Base-by-base conservation (phyloP, 2,888 invertebrate species). In the Siphlonurus alternatus region DNA sequence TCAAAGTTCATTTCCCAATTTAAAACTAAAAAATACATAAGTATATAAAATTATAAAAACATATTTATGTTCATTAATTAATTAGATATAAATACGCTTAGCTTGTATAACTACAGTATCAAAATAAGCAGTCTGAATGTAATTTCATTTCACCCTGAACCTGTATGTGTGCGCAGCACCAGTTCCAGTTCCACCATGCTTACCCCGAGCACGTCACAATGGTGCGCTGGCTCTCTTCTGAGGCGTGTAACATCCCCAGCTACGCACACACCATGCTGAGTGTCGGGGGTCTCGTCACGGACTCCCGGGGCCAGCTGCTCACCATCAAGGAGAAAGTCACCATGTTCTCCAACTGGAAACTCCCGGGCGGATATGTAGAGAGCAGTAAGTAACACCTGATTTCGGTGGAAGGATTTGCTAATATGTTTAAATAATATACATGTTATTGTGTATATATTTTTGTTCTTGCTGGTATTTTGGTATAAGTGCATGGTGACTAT, bases 311-410 rank as follows among this genome's bases (percentile, higher is more conserved):
- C 64, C 83, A 93, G 76, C 76, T 96, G 63, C 78, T 96, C 63
- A 88, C 89, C 22, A 88, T 96, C 0, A 81, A 83, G 69, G 94
- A 96, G 73, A 83, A 84, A 71, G 82, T 82, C 71, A 70, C 67
- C 23, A 73, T 78, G 20, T 71, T 73, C 60, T 77, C 81, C 2
- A 82, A 84, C 71, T 95, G 93, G 93, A 95, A 95, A 77, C 77
- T 95, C 3, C 95, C 96, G n/a, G 95, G 96, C 63, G 95, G 95
- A 63, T 89, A 89, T 76, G 89, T 91, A 20, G 89, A 94, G 74
- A 56, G 20, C 20, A 22, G 56, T 56, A 56, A 56, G 10, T 51
- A 51, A 51, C 10, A 15, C n/a, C 10, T 51, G 53, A 10, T 51
- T 51, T 51, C 10, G 53, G 10, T 10, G 10, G 10, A 51, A 51